Evolutionary conservation across 2,113 vertebrate species (phyloP), one percentile per base, ranked within the genome.

Genomic region (Prochilodus magdalenae): DNA sequence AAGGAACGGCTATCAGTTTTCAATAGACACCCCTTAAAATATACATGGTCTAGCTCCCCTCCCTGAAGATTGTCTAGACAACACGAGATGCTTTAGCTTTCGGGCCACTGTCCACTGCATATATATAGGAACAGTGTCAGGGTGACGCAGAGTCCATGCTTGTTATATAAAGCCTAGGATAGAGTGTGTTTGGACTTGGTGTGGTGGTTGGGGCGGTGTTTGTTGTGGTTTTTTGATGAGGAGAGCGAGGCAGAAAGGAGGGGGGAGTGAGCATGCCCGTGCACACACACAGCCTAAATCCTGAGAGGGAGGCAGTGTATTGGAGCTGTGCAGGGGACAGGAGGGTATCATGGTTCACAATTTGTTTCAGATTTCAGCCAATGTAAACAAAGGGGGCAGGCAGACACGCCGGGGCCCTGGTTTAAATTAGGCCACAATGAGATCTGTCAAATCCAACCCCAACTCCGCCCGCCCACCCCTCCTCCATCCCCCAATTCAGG

Each of bases 371-470:
- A 89, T 93, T 91, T 92, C 85, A 73, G 82, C 72, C 60, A n/a
- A 27, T 81, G 83, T 86, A 87, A 93, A 89, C 86, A 91, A 90
- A 92, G 91, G 65, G 20, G 72, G 81, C 66, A 79, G 87, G 75
- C 90, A 91, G 90, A 90, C 89, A 80, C 84, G 14, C 90, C 86
- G 91, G 90, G 90, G 89, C 91, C 90, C 79, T n/a, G n/a, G 76
- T 76, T 86, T 86, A 86, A 87, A 87, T 88, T 83, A 90, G 82
- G 79, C 85, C 85, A 85, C 79, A 76, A 86, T 75, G 66, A 70
- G 80, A 84, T 89, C 82, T 87, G 73, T 90, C 70, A 76, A 72
- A 80, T 71, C 67, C 67, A 24, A 81, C 40, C 75, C 47, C 24
- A 60, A n/a, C 22, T 26, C 80, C 69, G 20, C 30, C 18, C n/a